phyloP scores from a whole-genome alignment of 2,888 invertebrate genomes.

The Ischnura elegans region DNA sequence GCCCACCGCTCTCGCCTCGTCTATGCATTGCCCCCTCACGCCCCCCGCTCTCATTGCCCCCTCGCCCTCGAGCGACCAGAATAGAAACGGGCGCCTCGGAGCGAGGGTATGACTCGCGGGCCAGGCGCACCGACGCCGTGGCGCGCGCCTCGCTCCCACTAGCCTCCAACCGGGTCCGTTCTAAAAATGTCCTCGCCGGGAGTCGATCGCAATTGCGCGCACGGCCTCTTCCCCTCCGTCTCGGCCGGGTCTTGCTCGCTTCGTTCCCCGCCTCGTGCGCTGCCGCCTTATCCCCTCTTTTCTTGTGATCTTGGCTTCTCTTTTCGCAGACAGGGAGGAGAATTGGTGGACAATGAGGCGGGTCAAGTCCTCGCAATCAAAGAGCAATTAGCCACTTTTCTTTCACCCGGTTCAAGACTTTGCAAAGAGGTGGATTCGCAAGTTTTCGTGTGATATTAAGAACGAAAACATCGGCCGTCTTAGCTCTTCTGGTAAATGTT shows the following conservation, averaged over 20 bases:
- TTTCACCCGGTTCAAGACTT: too few relatives aligned
- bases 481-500: too few relatives aligned
- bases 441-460: too few relatives aligned
- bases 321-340: neutral
- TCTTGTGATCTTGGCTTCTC: neutral
- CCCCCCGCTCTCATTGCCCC: constrained; percentile 53
- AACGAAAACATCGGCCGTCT: too few relatives aligned
- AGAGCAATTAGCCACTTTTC: too few relatives aligned
- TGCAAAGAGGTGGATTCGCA: too few relatives aligned
- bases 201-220: constrained; percentile 56
- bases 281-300: too few relatives aligned
- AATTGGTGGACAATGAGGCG: too few relatives aligned
- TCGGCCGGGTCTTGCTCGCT: constrained; percentile 29
- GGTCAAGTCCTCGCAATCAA: too few relatives aligned
- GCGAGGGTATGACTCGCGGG: constrained; percentile 41
- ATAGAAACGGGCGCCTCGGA: constrained; percentile 35
- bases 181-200: constrained; percentile 64
- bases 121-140: neutral
- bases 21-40: constrained; percentile 9
- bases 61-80: neutral
- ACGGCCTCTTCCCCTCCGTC: neutral
- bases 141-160: neutral
- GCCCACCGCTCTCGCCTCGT: neutral
- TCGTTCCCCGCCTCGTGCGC: neutral
- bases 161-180: constrained; percentile 43